A percentile compares a stretch with the other conserved stretches of the same genome.
phyloP scores from a whole-genome alignment of 2,888 invertebrate species.

The Chrysolina haemoptera region DNA sequence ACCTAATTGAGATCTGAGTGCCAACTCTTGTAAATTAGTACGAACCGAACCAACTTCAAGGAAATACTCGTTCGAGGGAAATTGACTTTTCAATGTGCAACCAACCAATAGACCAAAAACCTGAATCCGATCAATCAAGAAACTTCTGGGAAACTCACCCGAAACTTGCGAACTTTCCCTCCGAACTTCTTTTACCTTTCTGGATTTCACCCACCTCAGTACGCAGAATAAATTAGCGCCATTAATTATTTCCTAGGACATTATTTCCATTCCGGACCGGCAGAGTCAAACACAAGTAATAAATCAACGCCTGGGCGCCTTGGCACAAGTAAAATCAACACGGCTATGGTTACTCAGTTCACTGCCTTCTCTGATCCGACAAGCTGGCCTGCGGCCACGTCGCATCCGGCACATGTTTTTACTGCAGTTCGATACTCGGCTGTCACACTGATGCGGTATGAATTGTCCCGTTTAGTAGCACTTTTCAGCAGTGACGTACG shows the following conservation, averaged over 20 bases:
- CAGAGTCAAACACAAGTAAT: not conserved
- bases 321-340: slow-evolving; percentile 9
- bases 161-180: slow-evolving; percentile 11
- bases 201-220: slow-evolving; percentile 14
- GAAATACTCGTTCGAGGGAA: not conserved
- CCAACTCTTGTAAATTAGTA: not conserved
- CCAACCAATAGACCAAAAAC: slow-evolving; percentile 8
- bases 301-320: slow-evolving; percentile 8
- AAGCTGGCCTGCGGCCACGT: slow-evolving; percentile 59
- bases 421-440: slow-evolving; percentile 49
- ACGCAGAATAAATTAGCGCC: slow-evolving; percentile 14
- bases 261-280: slow-evolving; percentile 14
- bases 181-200: slow-evolving; percentile 1
- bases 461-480: slow-evolving; percentile 4
- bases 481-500: not conserved
- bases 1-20: not conserved
- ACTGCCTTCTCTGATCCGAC: slow-evolving; percentile 47
- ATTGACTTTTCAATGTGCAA: slow-evolving; percentile 19
- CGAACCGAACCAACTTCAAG: not conserved
- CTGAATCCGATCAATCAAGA: slow-evolving; percentile 15
- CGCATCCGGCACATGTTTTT: slow-evolving; percentile 66
- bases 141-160: not conserved
- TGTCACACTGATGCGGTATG: slow-evolving; percentile 21
- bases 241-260: slow-evolving; percentile 19
- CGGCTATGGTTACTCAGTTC: slow-evolving; percentile 38